These are phyloP conservation scores for Xerus rutilus DNA, from an alignment of 2,797 vertebrate genomes.

Conservation along the genomic window DNA sequence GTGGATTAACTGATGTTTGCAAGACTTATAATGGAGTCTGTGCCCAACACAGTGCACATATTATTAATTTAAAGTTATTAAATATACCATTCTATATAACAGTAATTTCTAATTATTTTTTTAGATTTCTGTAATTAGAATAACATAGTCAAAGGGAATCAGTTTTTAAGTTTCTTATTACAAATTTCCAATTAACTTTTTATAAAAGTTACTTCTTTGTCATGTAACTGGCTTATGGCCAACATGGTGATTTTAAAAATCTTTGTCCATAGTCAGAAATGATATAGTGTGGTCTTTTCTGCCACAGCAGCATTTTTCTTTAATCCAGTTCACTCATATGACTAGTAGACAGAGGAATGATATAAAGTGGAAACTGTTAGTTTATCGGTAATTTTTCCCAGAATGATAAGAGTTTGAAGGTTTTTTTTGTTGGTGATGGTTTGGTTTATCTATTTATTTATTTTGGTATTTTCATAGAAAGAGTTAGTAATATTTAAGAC, in stretches of 20 bases:
- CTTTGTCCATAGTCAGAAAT: constrained; percentile 42
- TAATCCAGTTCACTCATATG: constrained; percentile 21
- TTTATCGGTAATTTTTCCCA: constrained; percentile 1
- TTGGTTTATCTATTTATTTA: too few species aligned
- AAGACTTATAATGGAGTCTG: constrained; percentile 7
- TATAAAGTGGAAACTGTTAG: not conserved
- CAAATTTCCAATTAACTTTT: constrained; percentile 14
- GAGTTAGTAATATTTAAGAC: not conserved
- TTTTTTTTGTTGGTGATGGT: not conserved
- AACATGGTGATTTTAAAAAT: constrained; percentile 3
- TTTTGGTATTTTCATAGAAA: not conserved
- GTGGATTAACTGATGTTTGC: not conserved
- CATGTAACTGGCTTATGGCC: not conserved
- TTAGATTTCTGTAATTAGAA: constrained; percentile 46
- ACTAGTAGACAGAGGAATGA: not conserved
- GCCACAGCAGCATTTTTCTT: constrained; percentile 22
- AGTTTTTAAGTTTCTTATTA: constrained; percentile 34
- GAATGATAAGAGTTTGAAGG: constrained; percentile 7
- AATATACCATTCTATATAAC: not conserved
- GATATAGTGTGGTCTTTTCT: not conserved
- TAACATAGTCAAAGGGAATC: constrained; percentile 20
- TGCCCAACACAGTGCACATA: not conserved
- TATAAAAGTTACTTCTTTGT: not conserved
- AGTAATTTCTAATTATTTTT: constrained; percentile 49
- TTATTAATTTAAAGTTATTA: constrained; percentile 8